Evolutionary conservation across 2,113 vertebrate species (phyloP).

Genomic region (Apus apus): DNA sequence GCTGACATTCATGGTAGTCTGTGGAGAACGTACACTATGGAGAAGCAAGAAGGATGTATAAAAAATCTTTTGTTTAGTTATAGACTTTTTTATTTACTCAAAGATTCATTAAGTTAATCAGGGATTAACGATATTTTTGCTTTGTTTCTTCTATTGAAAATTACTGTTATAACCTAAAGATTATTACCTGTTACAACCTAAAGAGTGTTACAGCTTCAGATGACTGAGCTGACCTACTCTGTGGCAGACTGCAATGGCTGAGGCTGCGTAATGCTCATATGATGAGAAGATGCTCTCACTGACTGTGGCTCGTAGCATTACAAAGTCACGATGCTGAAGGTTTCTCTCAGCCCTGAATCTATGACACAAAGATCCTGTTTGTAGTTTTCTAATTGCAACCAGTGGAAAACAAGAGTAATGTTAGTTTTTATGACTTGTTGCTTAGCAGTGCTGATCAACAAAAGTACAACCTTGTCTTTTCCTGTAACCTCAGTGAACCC

Average conservation of each 20-base stretch:
- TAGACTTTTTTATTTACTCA: neutral
- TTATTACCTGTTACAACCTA: neutral
- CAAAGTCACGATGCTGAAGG: neutral
- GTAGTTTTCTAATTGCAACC: slow-evolving; percentile 33
- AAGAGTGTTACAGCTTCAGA: neutral
- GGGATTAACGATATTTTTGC: neutral
- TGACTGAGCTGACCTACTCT: neutral
- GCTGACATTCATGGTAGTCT: neutral
- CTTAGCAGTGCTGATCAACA: slow-evolving; percentile 73
- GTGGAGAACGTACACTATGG: neutral
- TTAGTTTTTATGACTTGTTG: slow-evolving; percentile 62
- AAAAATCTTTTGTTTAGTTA: neutral
- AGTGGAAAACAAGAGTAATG: slow-evolving; percentile 1
- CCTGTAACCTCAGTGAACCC: slow-evolving; percentile 24
- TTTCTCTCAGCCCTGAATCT: neutral
- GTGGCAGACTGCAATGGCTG: neutral
- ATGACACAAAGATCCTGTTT: neutral
- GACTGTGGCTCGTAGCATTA: neutral
- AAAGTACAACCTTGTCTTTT: slow-evolving; percentile 24
- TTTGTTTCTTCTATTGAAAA: neutral
- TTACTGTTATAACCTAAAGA: neutral
- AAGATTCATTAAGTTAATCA: neutral
- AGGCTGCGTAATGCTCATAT: rapidly evolving
- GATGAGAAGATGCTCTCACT: neutral
- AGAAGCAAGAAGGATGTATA: neutral